Percentiles rank a stretch among this genome's conserved stretches.
Evolutionary conservation across 2,113 vertebrate species (phyloP).

Genomic region (Sorex fumeus): DNA sequence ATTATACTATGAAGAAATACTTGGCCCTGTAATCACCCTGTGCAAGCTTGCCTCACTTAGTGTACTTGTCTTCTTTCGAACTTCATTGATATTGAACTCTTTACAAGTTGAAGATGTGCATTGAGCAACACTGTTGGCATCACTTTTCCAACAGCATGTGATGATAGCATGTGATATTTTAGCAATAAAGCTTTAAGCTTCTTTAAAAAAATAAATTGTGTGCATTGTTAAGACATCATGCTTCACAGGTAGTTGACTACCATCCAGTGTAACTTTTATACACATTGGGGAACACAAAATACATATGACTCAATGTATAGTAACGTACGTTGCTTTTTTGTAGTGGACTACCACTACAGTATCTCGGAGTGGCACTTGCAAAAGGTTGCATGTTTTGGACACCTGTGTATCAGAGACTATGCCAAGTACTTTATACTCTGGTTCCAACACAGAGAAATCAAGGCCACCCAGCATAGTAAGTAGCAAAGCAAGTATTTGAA

Average conservation of each 20-base stretch:
- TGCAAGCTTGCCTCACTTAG: too few relatives aligned
- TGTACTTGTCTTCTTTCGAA: too few relatives aligned
- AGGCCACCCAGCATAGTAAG: not conserved
- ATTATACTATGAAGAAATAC: not conserved
- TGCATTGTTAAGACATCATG: not conserved
- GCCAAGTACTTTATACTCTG: not conserved
- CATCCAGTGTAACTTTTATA: not conserved
- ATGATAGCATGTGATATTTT: not conserved
- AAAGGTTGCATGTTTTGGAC: not conserved
- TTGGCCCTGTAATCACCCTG: not conserved
- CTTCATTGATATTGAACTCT: not conserved
- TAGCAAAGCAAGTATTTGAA: not conserved
- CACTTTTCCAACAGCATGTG: not conserved
- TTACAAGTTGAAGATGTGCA: not conserved
- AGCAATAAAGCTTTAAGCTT: not conserved
- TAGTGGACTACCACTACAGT: not conserved
- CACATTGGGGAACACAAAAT: not conserved
- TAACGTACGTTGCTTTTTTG: not conserved
- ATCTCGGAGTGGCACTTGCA: not conserved
- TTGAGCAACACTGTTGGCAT: not conserved
- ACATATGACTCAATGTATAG: not conserved
- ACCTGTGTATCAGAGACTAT: not conserved
- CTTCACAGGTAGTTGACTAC: not conserved
- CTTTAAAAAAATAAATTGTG: not conserved
- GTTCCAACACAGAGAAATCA: not conserved